phyloP scores from a whole-genome alignment of 2,113 vertebrate genomes.

The Aspiorhynchus laticeps region DNA sequence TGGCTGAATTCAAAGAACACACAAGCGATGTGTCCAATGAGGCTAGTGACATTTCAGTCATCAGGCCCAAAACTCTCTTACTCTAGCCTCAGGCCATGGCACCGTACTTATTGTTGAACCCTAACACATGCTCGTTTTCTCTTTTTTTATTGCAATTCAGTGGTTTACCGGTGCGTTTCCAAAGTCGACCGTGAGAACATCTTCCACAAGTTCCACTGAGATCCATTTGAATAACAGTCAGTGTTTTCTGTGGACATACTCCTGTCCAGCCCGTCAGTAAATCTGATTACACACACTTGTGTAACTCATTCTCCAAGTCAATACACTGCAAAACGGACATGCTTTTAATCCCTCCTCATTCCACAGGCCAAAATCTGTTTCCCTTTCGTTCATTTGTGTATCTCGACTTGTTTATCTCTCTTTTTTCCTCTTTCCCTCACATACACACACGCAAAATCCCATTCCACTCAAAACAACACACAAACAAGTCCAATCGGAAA shows the following conservation, averaged over 20 bases:
- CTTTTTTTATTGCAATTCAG: background rate
- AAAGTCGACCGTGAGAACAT: background rate
- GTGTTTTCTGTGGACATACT: slow-evolving; percentile 11
- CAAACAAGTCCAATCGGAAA: slow-evolving; percentile 44
- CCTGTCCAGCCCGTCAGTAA: slow-evolving; percentile 13
- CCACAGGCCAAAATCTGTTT: slow-evolving; percentile 33
- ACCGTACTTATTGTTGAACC: background rate
- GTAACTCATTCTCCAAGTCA: background rate
- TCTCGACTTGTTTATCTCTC: slow-evolving; percentile 39
- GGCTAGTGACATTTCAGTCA: background rate
- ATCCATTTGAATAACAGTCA: background rate
- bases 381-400: slow-evolving; percentile 35
- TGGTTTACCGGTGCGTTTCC: slow-evolving; percentile 9
- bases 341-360: slow-evolving; percentile 26
- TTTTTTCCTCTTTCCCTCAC: slow-evolving; percentile 29
- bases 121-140: background rate
- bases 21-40: background rate
- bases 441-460: slow-evolving; percentile 21
- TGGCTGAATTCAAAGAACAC: background rate
- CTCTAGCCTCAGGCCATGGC: background rate
- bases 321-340: slow-evolving; percentile 14
- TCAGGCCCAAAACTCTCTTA: background rate
- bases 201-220: slow-evolving; percentile 1
- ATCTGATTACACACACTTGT: slow-evolving; percentile 25
- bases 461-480: slow-evolving; percentile 34